Evolutionary conservation across 2,113 vertebrate genomes (phyloP).

Genomic region (Conger conger): DNA sequence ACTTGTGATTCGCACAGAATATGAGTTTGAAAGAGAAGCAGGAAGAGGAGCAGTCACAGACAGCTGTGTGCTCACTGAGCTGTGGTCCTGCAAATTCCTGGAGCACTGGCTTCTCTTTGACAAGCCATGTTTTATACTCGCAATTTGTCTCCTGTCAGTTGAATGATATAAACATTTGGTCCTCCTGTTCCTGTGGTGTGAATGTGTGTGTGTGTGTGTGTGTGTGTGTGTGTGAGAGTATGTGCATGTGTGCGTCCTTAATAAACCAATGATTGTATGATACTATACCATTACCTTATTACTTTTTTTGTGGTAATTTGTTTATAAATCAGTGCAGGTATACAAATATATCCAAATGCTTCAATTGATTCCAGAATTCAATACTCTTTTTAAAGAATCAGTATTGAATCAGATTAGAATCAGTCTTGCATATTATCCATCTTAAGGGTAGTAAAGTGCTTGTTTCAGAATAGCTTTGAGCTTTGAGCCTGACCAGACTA

Average conservation of each 20-base stretch:
- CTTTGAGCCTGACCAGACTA: slow-evolving; percentile 51
- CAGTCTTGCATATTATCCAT: background rate
- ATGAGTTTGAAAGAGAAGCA: background rate
- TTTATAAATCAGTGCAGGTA: no score
- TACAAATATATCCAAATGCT: no score
- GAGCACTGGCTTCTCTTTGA: background rate
- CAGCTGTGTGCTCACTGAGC: background rate
- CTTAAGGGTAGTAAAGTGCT: slow-evolving; percentile 22
- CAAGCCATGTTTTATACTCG: background rate
- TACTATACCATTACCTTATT: no score
- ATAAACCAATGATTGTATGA: no score
- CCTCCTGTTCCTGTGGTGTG: background rate
- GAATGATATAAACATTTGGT: background rate
- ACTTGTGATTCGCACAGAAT: slow-evolving; percentile 16
- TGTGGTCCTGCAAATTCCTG: background rate
- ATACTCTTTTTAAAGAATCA: background rate
- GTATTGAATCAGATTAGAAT: no score
- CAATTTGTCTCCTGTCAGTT: background rate
- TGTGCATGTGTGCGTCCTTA: no score
- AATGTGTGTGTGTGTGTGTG: background rate
- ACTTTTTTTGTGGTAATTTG: no score
- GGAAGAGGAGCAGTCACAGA: background rate
- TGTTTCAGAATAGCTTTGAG: slow-evolving; percentile 44
- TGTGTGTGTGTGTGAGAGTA: no score
- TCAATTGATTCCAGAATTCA: no score